Evolutionary conservation across 1,140 invertebrate species (phyloP).

Genomic region (Penaeus vannamei): DNA sequence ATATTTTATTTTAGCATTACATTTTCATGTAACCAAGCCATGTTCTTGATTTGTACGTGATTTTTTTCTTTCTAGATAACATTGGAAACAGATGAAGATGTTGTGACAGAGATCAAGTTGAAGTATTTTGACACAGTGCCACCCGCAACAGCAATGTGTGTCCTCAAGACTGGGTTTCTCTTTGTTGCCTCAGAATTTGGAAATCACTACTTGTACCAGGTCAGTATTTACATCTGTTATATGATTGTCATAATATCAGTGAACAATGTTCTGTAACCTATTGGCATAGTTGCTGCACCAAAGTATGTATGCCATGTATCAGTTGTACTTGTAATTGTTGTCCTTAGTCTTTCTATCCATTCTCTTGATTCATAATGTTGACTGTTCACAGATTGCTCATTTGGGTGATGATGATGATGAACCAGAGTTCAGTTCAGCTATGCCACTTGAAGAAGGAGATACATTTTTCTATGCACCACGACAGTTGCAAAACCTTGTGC

Average conservation of each 20-base stretch:
- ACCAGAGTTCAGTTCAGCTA: constrained; percentile 98
- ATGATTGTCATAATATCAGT: not conserved
- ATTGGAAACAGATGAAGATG: constrained; percentile 97
- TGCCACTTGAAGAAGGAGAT: constrained; percentile 98
- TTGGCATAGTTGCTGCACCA: too few species aligned
- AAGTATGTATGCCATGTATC: too few species aligned
- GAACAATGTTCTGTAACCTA: too few species aligned
- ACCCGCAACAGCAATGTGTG: constrained; percentile 95
- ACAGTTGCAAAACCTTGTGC: constrained; percentile 93
- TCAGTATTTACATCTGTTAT: constrained; percentile 30
- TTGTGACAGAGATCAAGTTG: constrained; percentile 98
- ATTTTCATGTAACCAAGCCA: too few species aligned
- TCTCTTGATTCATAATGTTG: not conserved
- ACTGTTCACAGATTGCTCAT: constrained; percentile 90
- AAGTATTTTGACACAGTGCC: constrained; percentile 99
- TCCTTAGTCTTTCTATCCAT: not conserved
- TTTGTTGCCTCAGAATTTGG: constrained; percentile 99
- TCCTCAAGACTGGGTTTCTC: constrained; percentile 98
- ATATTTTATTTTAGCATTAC: too few species aligned
- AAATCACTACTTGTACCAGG: constrained; percentile 90
- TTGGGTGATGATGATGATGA: constrained; percentile 99
- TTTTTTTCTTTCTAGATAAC: constrained; percentile 79
- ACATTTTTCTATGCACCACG: constrained; percentile 99
- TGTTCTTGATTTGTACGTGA: not conserved
- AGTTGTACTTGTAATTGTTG: too few species aligned